These are phyloP conservation scores for Diplodus puntazzo DNA, from an alignment of 2,797 vertebrate genomes.

Conservation along the genomic window DNA sequence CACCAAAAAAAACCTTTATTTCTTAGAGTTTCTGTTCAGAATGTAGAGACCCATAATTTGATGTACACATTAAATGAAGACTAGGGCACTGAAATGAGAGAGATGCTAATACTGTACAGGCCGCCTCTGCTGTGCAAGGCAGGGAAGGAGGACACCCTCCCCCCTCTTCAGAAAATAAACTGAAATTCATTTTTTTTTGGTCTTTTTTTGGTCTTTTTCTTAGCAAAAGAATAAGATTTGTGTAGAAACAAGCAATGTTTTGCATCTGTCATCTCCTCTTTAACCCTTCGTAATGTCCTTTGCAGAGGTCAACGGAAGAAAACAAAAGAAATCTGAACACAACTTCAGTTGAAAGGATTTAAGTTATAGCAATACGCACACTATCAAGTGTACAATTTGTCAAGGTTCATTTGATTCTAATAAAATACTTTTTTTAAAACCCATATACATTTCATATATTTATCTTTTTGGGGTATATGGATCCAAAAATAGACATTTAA, in stretches of 20 bases:
- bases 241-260: conserved; percentile 90
- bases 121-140: conserved; percentile 64
- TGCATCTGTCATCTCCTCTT: conserved; percentile 81
- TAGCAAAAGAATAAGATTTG: conserved; percentile 85
- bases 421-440: conserved; percentile 87
- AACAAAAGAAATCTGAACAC: conserved; percentile 80
- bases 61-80: conserved; percentile 77
- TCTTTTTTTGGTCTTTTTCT: conserved; percentile 51
- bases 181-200: conserved; percentile 74
- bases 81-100: conserved; percentile 71
- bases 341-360: conserved; percentile 92
- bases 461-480: conserved; percentile 84
- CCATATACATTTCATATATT: conserved; percentile 90
- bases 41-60: conserved; percentile 73
- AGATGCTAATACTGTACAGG: conserved; percentile 71
- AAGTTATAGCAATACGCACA: conserved; percentile 91
- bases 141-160: conserved; percentile 74
- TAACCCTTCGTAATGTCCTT: conserved; percentile 75
- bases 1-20: conserved; percentile 76
- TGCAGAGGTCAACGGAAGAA: conserved; percentile 74
- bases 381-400: conserved; percentile 87
- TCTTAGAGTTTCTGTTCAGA: conserved; percentile 72
- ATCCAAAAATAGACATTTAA: conserved; percentile 85
- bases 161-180: conserved; percentile 61
- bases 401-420: conserved; percentile 85